Evolutionary conservation across 2,888 invertebrate species (phyloP).

Genomic region (Xanthia icteritia): DNA sequence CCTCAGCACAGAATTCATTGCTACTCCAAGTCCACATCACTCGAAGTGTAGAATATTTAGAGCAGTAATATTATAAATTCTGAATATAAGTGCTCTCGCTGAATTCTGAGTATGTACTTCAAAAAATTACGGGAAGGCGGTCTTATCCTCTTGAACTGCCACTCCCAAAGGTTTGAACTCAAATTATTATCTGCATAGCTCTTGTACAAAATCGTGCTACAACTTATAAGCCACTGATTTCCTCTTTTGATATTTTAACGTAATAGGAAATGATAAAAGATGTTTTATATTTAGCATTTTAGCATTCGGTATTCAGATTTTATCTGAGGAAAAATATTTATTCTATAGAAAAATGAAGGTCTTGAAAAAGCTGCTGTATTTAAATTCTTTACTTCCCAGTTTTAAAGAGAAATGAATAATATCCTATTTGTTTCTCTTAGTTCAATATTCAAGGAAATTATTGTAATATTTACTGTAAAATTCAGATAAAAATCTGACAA

Average conservation of each 20-base stretch:
- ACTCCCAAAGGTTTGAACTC: constrained; percentile 84
- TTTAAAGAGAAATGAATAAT: background rate
- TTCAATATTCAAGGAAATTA: background rate
- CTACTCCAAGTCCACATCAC: constrained; percentile 74
- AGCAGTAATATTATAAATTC: constrained; percentile 89
- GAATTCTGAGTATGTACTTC: constrained; percentile 85
- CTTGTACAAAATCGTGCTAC: constrained; percentile 73
- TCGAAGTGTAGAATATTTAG: constrained; percentile 81
- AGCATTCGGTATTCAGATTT: background rate
- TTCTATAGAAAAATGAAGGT: background rate
- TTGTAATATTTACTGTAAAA: background rate
- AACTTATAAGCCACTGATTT: constrained; percentile 72
- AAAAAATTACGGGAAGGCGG: constrained; percentile 88
- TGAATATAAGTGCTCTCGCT: constrained; percentile 86
- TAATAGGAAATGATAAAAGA: constrained; percentile 23
- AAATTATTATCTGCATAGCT: constrained; percentile 84
- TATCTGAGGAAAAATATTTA: background rate
- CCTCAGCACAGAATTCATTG: constrained; percentile 74
- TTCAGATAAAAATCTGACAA: too few relatives aligned
- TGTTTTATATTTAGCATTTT: constrained; percentile 25
- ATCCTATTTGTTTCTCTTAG: background rate
- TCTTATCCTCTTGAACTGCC: constrained; percentile 85
- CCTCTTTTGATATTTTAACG: constrained; percentile 52
- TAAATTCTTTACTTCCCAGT: background rate
- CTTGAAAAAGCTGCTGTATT: background rate